Base-by-base conservation (phyloP, 2,113 vertebrate genomes). In the Stigmatopora nigra region DNA sequence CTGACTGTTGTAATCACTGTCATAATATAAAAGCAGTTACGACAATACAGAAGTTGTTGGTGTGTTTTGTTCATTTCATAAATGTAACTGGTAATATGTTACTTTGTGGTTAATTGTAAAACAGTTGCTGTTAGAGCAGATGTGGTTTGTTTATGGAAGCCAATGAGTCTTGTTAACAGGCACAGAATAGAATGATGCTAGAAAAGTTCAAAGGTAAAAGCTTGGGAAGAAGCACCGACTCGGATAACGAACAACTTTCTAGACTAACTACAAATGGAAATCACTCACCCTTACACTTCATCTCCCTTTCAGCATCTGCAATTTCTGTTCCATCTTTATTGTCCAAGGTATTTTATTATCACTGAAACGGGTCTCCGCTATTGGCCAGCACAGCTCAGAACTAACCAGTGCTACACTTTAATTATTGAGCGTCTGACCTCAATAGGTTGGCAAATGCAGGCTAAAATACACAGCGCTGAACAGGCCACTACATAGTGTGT, bases 381-480 rank as follows among this genome's bases (percentile, higher is more conserved):
- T 81, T 81, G 81, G 81, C 25, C 2, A 66, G 85, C 78, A 79
- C 64, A 75, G 69, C 80, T 72, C 7, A 7, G 69, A 77, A 79
- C 78, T 80, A 81, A 86, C 86, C 87, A 85, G 82, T 89, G 84
- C 83, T 85, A 83, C 31, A 75, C 78, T 87, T 88, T 77, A 86
- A 88, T 89, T 86, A 90, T 87, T 89, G 85, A 87, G 72, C 63
- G 75, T 59, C 70, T 91, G 89, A 90, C 89, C 89, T 90, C 80
- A 78, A 90, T 88, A 85, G 87, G 82, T 76, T 82, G 73, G 74
- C 78, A 80, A 71, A 80, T 72, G 72, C 69, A 76, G 72, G 70
- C 78, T 81, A 75, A 84, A 81, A 83, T 77, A 79, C 78, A 78
- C 48, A 53, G 51, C 53, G 17, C 25, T 57, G 56, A 67, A 58